A percentile compares a stretch with the other conserved stretches of the same genome.
phyloP scores from a whole-genome alignment of 1,140 invertebrate genomes.

The Drosophila varians region DNA sequence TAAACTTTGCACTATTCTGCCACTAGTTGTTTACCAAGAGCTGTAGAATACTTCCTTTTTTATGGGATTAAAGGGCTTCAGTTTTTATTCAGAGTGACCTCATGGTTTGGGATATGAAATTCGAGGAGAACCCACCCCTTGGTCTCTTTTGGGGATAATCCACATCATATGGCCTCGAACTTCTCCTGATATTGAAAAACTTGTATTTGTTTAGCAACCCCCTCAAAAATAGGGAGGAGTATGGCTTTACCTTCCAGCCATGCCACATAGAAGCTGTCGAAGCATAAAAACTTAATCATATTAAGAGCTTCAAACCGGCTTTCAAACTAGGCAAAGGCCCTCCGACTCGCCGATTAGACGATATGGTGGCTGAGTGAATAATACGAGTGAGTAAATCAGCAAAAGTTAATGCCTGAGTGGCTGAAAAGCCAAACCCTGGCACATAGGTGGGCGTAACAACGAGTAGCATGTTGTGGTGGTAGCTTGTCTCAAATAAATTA shows the following conservation, averaged over 20 bases:
- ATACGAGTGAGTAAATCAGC: conserved; percentile 34
- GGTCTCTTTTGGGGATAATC: conserved; percentile 15
- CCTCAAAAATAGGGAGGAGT: not conserved
- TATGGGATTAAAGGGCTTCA: conserved; percentile 3
- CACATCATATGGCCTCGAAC: not conserved
- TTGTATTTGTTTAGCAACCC: not conserved
- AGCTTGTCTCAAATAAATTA: conserved; percentile 29
- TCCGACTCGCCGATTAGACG: conserved; percentile 34
- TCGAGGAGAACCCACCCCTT: not conserved
- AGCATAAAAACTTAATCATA: conserved; percentile 72
- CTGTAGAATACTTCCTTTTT: no score
- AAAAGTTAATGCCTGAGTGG: conserved; percentile 40
- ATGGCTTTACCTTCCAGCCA: not conserved
- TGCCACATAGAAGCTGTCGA: conserved; percentile 58
- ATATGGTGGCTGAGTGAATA: conserved; percentile 39
- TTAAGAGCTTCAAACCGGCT: conserved; percentile 43
- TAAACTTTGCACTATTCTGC: not conserved
- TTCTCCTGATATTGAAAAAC: conserved; percentile 12
- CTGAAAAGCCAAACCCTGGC: not conserved
- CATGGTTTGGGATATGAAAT: conserved; percentile 11
- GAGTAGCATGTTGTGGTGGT: conserved; percentile 34
- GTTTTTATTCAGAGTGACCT: conserved; percentile 2
- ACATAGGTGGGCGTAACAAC: conserved; percentile 23
- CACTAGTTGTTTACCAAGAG: not conserved
- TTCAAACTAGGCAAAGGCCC: conserved; percentile 24